These are phyloP conservation scores for Hydraecia micacea DNA, from an alignment of 2,888 invertebrate species.

Conservation along the genomic window DNA sequence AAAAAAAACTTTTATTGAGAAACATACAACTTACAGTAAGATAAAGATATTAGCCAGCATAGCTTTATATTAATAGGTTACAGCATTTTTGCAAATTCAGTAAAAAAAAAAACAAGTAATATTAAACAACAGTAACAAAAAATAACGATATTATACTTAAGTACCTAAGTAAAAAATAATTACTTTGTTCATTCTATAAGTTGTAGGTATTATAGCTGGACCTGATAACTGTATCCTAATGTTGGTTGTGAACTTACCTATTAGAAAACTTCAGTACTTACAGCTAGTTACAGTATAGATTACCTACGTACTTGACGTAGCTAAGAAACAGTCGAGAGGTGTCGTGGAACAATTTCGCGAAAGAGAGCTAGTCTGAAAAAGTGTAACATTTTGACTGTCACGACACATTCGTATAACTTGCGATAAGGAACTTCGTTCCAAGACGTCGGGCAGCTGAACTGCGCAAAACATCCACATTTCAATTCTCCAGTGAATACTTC, in stretches of 20 bases:
- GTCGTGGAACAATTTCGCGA: no score
- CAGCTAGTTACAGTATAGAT: neutral
- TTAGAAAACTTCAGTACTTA: neutral
- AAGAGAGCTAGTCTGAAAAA: no score
- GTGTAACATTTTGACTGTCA: neutral
- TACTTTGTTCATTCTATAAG: no score
- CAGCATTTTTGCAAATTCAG: neutral
- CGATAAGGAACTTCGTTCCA: neutral
- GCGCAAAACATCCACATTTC: neutral
- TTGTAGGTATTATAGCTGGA: no score
- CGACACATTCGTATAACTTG: neutral
- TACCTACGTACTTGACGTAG: neutral
- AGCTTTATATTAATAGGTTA: no score
- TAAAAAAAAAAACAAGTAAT: neutral
- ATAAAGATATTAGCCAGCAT: neutral
- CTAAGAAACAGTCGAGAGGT: neutral
- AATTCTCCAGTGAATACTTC: neutral
- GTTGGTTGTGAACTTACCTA: neutral
- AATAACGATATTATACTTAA: no score
- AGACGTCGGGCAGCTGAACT: neutral
- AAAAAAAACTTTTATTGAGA: no score
- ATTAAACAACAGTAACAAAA: no score
- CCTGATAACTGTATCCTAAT: neutral
- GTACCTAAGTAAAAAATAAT: neutral
- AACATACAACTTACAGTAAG: neutral